phyloP scores from a whole-genome alignment of 2,888 invertebrate genomes.

The Mythimna impura region DNA sequence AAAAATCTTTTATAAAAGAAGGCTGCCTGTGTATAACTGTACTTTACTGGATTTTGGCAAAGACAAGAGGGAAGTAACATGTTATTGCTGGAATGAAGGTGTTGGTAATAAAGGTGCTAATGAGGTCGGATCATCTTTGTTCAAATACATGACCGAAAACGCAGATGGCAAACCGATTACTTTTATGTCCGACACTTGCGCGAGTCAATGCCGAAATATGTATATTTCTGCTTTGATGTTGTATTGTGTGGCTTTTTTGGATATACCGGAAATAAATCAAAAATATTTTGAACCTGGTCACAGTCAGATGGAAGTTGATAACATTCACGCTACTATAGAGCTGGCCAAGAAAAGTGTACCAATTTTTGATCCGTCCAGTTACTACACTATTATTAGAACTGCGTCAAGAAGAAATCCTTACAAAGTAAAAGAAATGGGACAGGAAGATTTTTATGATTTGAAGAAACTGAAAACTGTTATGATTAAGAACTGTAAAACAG shows the following conservation, averaged over 20 bases:
- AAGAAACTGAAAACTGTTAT: constrained; percentile 29
- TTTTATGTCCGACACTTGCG: constrained; percentile 49
- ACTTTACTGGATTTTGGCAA: background rate
- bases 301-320: constrained; percentile 47
- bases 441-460: constrained; percentile 27
- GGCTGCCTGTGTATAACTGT: background rate
- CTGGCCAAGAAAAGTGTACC: constrained; percentile 40
- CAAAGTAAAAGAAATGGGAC: constrained; percentile 35
- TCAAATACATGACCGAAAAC: no score
- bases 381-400: constrained; percentile 22
- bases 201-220: constrained; percentile 35
- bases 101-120: no score
- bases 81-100: constrained; percentile 36
- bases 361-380: constrained; percentile 36
- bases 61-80: constrained; percentile 36
- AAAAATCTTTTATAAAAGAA: background rate
- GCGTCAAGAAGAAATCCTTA: constrained; percentile 39
- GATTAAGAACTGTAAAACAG: constrained; percentile 35
- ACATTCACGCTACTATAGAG: constrained; percentile 44
- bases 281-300: constrained; percentile 56
- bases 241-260: constrained; percentile 38
- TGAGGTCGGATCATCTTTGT: no score
- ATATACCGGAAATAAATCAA: constrained; percentile 52
- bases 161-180: no score
- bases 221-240: constrained; percentile 32